Evolutionary conservation across 2,797 vertebrate species (phyloP).

Genomic region (Spinus pinus): DNA sequence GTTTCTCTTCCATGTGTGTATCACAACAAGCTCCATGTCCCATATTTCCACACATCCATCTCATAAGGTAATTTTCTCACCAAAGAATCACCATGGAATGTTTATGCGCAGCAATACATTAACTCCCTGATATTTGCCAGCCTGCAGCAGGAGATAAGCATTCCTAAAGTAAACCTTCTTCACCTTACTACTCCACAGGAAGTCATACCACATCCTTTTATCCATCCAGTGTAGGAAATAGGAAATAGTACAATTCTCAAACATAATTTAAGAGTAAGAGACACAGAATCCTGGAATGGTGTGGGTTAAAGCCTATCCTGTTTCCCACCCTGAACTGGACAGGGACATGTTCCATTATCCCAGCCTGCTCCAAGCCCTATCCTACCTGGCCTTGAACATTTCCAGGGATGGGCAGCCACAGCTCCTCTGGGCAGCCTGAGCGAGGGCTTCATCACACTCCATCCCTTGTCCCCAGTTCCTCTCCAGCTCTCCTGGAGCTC

Average conservation of each 20-base stretch:
- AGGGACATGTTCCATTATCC: neutral
- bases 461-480: neutral
- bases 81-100: neutral
- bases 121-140: neutral
- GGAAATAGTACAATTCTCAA: neutral
- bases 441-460: neutral
- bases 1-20: neutral
- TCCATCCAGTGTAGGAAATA: accelerated
- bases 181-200: neutral
- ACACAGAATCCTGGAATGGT: neutral
- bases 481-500: neutral
- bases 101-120: neutral
- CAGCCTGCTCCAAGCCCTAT: neutral
- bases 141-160: neutral
- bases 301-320: neutral
- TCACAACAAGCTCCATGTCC: neutral
- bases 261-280: neutral
- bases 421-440: accelerated
- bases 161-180: neutral
- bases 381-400: neutral
- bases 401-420: neutral
- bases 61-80: neutral
- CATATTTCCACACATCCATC: neutral
- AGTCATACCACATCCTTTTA: neutral
- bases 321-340: no score